phyloP scores from a whole-genome alignment of 2,888 invertebrate genomes.

The Drosophila ustulata region DNA sequence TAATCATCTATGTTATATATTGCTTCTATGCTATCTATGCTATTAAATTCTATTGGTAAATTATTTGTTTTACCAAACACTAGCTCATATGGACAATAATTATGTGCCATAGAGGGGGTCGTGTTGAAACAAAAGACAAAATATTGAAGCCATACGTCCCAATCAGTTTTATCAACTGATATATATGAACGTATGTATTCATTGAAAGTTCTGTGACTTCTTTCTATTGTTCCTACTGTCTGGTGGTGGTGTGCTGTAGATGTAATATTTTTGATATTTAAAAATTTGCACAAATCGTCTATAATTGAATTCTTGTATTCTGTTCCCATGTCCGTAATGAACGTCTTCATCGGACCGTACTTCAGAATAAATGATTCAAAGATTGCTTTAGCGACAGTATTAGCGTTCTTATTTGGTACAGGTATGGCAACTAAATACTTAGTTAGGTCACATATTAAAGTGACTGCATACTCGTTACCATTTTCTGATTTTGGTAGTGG shows the following conservation, averaged over 20 bases:
- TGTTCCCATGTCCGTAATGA: too few relatives aligned
- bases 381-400: too few relatives aligned
- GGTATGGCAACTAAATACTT: too few relatives aligned
- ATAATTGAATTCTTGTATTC: too few relatives aligned
- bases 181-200: conserved; percentile 9
- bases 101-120: conserved; percentile 11
- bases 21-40: conserved; percentile 7
- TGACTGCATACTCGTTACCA: too few relatives aligned
- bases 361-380: too few relatives aligned
- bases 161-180: conserved; percentile 24
- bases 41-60: neutral
- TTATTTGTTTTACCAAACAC: conserved; percentile 2
- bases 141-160: conserved; percentile 27
- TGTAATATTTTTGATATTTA: conserved; percentile 13
- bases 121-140: conserved; percentile 13
- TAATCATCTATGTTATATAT: conserved; percentile 16
- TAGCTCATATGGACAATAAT: conserved; percentile 13
- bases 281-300: conserved; percentile 7
- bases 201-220: neutral
- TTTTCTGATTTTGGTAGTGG: neutral
- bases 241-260: conserved; percentile 18
- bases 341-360: too few relatives aligned
- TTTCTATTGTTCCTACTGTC: neutral
- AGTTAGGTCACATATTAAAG: too few relatives aligned
- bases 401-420: too few relatives aligned